These are phyloP conservation scores for Chelonia mydas DNA, from an alignment of 2,797 vertebrate species.

Conservation along the genomic window DNA sequence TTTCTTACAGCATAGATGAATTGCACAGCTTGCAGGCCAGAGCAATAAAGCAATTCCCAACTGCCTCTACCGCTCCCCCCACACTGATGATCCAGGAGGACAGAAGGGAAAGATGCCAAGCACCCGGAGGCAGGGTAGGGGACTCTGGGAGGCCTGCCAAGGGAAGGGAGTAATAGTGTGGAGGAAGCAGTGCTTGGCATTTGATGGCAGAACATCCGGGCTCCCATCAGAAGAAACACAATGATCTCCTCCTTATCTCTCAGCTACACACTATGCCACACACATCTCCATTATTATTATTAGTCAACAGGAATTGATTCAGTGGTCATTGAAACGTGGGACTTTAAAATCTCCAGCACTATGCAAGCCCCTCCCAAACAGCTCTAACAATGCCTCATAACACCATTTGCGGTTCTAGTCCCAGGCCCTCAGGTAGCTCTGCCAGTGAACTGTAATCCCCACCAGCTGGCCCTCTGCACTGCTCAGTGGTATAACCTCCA, in stretches of 20 bases:
- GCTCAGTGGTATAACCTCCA: not conserved
- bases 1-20: not conserved
- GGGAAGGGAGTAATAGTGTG: not conserved
- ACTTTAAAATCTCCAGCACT: not conserved
- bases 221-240: not conserved
- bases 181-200: conserved; percentile 19
- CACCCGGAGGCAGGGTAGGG: not conserved
- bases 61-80: not conserved
- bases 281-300: not conserved
- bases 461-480: rapidly evolving
- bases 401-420: not conserved
- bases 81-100: rapidly evolving
- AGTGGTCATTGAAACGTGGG: not conserved
- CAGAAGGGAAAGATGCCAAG: not conserved
- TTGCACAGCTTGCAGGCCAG: not conserved
- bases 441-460: not conserved
- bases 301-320: not conserved
- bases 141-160: not conserved
- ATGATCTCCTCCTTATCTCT: not conserved
- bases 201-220: not conserved
- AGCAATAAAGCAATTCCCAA: not conserved
- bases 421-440: not conserved
- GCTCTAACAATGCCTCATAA: rapidly evolving
- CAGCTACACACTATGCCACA: rapidly evolving
- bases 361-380: rapidly evolving